Percentiles rank a stretch among this genome's conserved stretches.
These are phyloP conservation scores for Hydrotaea diabolus DNA, from an alignment of 2,888 invertebrate genomes.

Conservation along the genomic window DNA sequence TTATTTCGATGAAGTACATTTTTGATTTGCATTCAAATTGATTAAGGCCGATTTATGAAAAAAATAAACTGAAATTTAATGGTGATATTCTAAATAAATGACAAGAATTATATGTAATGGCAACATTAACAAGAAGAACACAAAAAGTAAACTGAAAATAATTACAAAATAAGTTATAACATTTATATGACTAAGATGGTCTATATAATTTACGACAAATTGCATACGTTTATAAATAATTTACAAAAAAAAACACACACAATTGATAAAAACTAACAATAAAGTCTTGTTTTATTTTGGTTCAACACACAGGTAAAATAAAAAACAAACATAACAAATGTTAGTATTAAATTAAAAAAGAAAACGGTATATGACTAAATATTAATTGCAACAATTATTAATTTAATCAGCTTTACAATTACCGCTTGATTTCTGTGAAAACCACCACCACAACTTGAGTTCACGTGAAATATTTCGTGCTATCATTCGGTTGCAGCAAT, in stretches of 20 bases:
- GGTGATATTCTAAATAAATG: constrained; percentile 65
- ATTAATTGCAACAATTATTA: too few relatives aligned
- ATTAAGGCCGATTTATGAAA: constrained; percentile 24
- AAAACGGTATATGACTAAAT: too few relatives aligned
- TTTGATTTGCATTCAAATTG: constrained; percentile 34
- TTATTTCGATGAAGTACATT: constrained; percentile 50
- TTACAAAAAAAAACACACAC: constrained; percentile 51
- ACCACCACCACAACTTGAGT: too few relatives aligned
- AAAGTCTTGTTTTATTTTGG: constrained; percentile 44
- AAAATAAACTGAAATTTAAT: constrained; percentile 65
- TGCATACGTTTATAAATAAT: constrained; percentile 66
- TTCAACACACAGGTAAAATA: not conserved
- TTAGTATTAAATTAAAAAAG: too few relatives aligned
- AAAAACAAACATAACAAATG: too few relatives aligned
- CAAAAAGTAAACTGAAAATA: constrained; percentile 17
- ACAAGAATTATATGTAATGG: constrained; percentile 46
- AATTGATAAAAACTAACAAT: constrained; percentile 18
- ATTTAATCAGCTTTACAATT: too few relatives aligned
- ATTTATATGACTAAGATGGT: constrained; percentile 43
- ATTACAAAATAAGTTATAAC: constrained; percentile 50
- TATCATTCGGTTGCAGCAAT: too few relatives aligned
- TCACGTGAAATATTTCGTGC: too few relatives aligned
- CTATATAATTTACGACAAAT: constrained; percentile 61
- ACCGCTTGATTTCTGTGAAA: too few relatives aligned
- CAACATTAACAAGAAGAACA: constrained; percentile 18